Evolutionary conservation across 2,113 vertebrate genomes (phyloP), one percentile per base, ranked within the genome.

Genomic region (Phalacrocorax aristotelis): DNA sequence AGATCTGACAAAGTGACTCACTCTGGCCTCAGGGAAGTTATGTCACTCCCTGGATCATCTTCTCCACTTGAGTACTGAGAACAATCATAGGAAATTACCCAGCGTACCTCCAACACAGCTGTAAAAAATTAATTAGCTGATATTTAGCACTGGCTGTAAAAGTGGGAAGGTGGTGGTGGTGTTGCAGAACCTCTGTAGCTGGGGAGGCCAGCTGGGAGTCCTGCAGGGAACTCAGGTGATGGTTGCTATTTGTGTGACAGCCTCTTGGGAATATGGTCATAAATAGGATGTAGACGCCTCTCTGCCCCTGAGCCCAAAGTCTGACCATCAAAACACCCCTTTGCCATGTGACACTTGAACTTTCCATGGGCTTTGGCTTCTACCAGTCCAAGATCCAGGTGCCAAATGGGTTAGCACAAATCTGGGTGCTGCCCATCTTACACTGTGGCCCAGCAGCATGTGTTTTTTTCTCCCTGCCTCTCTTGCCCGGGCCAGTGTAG

Each of bases 11-110:
- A 62, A 89, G 57, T 70, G 91, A 95, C 89, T 97, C 95, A 91
- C 32, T 89, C n/a, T 70, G 64, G 51, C 97, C 89, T 94, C 42
- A 25, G 58, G 95, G 89, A 95, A 91, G 82, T 96, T 95, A 90
- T 89, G 90, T 93, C 91, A 96, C 58, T 79, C 72, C 66, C n/a
- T 83, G 84, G 95, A 83, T 96, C 87, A 54, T 95, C 74, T 51
- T 89, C 81, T 83, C 32, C 46, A 70, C 62, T 83, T 78, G 58
- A 87, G 13, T 72, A 76, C 69, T 7, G 26, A 81, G 90, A 90
- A 69, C 13, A 80, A 62, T 83, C 78, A 62, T 48, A 49, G 10
- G 74, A 60, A 96, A 88, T 85, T 80, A 86, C 38, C 49, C 32
- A 0, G 64, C 51, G 83, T 49, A 55, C 76, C 74, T 87, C 82